These are phyloP conservation scores for Leptopilina syphax DNA, from an alignment of 2,888 invertebrate species.

Conservation along the genomic window DNA sequence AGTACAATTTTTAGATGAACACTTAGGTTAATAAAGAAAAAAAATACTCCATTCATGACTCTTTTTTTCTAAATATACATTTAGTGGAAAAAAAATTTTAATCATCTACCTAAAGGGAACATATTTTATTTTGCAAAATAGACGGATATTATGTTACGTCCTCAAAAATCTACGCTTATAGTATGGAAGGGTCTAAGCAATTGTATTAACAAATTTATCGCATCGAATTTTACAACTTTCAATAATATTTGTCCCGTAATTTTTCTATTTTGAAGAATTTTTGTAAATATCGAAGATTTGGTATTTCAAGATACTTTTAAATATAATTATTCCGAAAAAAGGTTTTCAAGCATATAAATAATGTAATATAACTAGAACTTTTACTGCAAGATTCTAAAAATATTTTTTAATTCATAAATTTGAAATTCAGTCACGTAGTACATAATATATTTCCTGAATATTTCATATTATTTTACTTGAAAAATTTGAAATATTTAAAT, in stretches of 20 bases:
- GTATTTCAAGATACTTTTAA: too few relatives aligned
- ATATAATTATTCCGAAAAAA: too few relatives aligned
- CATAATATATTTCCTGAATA: too few relatives aligned
- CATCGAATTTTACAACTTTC: slow-evolving; percentile 7
- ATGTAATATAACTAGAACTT: too few relatives aligned
- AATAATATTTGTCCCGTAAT: neutral
- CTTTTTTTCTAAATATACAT: slow-evolving; percentile 31
- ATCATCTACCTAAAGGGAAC: neutral
- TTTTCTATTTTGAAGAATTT: too few relatives aligned
- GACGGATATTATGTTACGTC: slow-evolving; percentile 5
- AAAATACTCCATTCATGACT: slow-evolving; percentile 27
- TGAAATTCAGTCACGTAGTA: too few relatives aligned
- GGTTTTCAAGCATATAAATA: too few relatives aligned
- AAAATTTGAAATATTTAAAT: too few relatives aligned
- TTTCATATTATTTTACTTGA: too few relatives aligned
- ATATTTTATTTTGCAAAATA: neutral
- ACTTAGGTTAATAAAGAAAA: slow-evolving; percentile 39
- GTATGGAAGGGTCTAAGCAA: slow-evolving; percentile 6
- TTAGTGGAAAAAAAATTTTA: neutral
- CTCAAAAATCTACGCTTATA: slow-evolving; percentile 15
- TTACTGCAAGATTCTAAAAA: too few relatives aligned
- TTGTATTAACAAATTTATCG: slow-evolving; percentile 27
- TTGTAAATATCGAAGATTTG: too few relatives aligned
- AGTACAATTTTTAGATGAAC: slow-evolving; percentile 28
- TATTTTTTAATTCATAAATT: too few relatives aligned